Conservation (phyloP, 2,888 invertebrate species). For the Caenorhabditis panamensis region DNA sequence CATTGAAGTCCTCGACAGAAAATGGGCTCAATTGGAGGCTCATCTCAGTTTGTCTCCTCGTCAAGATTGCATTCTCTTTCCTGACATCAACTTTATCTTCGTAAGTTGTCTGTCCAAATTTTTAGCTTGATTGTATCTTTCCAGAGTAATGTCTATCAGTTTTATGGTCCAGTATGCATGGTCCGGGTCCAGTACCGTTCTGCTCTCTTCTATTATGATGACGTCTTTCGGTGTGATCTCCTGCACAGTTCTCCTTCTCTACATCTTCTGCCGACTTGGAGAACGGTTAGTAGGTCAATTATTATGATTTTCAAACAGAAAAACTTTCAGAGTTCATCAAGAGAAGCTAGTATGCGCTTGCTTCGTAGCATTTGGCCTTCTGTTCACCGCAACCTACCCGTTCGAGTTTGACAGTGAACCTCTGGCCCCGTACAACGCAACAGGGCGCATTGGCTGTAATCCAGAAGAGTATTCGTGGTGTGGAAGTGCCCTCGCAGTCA, state of each 20-base stretch:
- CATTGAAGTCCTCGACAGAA: conserved; percentile 2
- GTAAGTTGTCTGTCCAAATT: conserved; percentile 16
- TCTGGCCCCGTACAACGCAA: conserved; percentile 26
- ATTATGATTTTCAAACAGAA: not conserved
- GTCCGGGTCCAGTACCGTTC: conserved; percentile 51
- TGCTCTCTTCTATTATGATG: conserved; percentile 23
- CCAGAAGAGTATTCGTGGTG: conserved; percentile 61
- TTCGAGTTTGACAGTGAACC: conserved; percentile 28
- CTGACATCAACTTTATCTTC: conserved; percentile 27
- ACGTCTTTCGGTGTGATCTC: conserved; percentile 40
- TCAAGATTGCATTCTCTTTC: conserved; percentile 34
- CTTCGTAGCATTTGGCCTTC: not conserved
- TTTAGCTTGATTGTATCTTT: not conserved
- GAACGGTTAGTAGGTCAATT: conserved; percentile 13
- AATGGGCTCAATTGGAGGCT: conserved; percentile 37
- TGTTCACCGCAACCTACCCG: conserved; percentile 47
- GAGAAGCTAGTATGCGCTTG: conserved; percentile 18
- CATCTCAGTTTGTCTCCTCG: conserved; percentile 29
- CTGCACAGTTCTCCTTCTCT: conserved; percentile 25
- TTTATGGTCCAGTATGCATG: conserved; percentile 42
- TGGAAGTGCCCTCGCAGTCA: conserved; percentile 5
- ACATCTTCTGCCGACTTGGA: conserved; percentile 48
- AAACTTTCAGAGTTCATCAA: conserved; percentile 31
- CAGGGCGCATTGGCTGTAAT: conserved; percentile 48
- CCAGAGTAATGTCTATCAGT: conserved; percentile 38